Evolutionary conservation across 1,140 invertebrate genomes (phyloP), one percentile per base, ranked within the genome.

Genomic region (Pollicipes pollicipes): DNA sequence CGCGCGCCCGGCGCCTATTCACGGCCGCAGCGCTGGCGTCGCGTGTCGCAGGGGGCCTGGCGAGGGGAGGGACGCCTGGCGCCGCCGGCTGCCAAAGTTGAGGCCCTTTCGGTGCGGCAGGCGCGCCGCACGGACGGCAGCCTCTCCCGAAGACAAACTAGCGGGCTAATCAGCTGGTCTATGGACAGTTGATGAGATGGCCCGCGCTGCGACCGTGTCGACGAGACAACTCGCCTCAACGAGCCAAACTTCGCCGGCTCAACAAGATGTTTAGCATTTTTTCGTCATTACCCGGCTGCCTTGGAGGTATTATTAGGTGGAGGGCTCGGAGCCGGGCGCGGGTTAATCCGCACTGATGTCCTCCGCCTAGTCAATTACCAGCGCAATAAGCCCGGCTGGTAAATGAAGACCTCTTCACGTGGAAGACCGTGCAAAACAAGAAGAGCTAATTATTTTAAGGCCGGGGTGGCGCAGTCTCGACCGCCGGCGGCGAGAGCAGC

Each of bases 251-350:
- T 58, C 45, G 45, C 8, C 45, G 45, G 45, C 45, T 58, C 45
- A 58, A 58, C 45, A 58, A 58, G 45, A 58, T 58, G 45, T 58
- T 58, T 58, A 58, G 45, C 45, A 58, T 58, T 58, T 58, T 58
- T 58, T 6, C 45, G 45, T 58, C 45, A 58, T 58, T 58, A 58
- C 45, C 13, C 45, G 13, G 45, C 13, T 58, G 45, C 45, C 45
- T 58, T 58, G 45, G 45, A 58, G 45, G 45, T 21, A 58, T 58
- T 58, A 58, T 58, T 58, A 58, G 13, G 45, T 21, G 45, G 13
- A 3, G 45, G 21, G 45, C 17, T 58, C 6, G 6, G 45, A 58
- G 45, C 45, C n/a, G n/a, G n/a, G n/a, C n/a, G 45, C 2, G 6
- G 24, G 32, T 21, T 58, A 58, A 58, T 58, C 45, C 45, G 8